Evolutionary conservation across 2,797 vertebrate species (phyloP), one percentile per base, ranked within the genome.

Genomic region (Melopsittacus undulatus): DNA sequence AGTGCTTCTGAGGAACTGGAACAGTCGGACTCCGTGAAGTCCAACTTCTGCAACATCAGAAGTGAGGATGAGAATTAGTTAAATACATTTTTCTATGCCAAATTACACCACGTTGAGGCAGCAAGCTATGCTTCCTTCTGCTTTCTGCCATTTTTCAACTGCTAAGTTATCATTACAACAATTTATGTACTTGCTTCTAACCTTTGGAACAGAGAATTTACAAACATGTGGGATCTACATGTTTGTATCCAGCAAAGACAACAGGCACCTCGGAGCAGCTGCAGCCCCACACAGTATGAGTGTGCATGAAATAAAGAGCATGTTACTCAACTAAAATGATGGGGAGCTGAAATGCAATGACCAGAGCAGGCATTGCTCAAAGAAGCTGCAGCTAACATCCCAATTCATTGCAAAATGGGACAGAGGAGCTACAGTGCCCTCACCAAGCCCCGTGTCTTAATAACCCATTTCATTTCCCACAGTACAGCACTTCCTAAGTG

Each of bases 41-140:
- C 98, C 96, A 99, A 98, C 95, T 99, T 99, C 99, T 99, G 98
- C 96, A 97, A 97, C 57, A 49, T 49, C 79, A 92, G 84, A 94
- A 38, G 68, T 5, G 23, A 93, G 5, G 19, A 83, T 10, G n/a
- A 79, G 56, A 75, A 75, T 94, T 20, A 79, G 54, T 63, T 83
- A 80, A 94, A 79, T 8, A 23, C 5, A 24, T 36, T 36, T 78
- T 63, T 46, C 82, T 49, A 16, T 4, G 24, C 67, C 32, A 64
- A 70, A 48, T 59, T 30, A 59, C 3, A 56, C 5, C 56, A 62
- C 27, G 24, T 0, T 4, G 38, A 85, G 56, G 69, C 32, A 89
- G 74, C 20, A 76, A 82, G 42, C 56, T 29, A 42, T 32, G 16
- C n/a, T 57, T 40, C 52, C 9, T 52, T 68, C 77, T 83, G 68